phyloP scores from a whole-genome alignment of 2,797 vertebrate species.

The Esox lucius region DNA sequence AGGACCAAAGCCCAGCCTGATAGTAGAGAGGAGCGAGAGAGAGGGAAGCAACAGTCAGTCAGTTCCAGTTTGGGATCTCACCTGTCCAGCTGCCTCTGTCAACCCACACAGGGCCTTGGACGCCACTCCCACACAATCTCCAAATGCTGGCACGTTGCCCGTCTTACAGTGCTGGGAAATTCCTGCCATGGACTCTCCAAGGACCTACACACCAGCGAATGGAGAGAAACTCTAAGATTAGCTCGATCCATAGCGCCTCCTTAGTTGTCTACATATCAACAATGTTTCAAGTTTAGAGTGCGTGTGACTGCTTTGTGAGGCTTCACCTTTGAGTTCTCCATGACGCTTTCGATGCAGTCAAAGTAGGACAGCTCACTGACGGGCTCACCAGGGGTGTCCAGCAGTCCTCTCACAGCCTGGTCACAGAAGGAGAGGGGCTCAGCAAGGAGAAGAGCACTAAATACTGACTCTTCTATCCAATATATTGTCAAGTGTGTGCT shows the following conservation, averaged over 20 bases:
- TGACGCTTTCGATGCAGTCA: conserved; percentile 97
- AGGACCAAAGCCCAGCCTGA: neutral
- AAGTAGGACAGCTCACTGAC: conserved; percentile 97
- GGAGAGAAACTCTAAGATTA: conserved; percentile 14
- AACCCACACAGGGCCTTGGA: conserved; percentile 97
- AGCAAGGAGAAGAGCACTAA: neutral
- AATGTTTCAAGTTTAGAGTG: conserved; percentile 25
- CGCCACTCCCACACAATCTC: conserved; percentile 92
- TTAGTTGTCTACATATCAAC: conserved; percentile 13
- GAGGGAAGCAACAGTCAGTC: neutral
- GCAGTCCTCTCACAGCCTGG: conserved; percentile 93
- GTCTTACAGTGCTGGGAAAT: conserved; percentile 98
- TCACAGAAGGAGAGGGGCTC: conserved; percentile 1
- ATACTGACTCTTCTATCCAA: neutral
- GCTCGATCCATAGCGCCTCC: neutral
- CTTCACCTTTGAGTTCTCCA: conserved; percentile 98
- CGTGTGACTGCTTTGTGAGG: conserved; percentile 22
- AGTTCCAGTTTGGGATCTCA: conserved; percentile 60
- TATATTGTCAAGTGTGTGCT: neutral
- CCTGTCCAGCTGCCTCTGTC: conserved; percentile 96
- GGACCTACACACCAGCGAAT: conserved; percentile 75
- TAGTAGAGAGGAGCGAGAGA: neutral
- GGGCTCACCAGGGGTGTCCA: conserved; percentile 94
- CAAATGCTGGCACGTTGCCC: conserved; percentile 89
- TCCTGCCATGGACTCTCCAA: conserved; percentile 97